Evolutionary conservation across 2,797 vertebrate genomes (phyloP).

Genomic region (Sebastes vulpes): DNA sequence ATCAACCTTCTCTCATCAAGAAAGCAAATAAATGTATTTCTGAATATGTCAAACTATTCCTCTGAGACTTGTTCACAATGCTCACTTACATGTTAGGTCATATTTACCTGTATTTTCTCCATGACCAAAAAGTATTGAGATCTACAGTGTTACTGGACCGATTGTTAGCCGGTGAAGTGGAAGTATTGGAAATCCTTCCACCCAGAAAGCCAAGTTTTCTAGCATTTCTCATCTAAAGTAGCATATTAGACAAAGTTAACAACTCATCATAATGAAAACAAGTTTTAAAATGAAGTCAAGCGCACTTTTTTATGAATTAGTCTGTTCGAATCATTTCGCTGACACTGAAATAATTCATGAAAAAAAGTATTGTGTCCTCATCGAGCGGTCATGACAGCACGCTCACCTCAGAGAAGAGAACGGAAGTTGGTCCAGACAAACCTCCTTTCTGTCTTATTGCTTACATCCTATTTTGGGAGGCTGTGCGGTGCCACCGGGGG

Average conservation of each 20-base stretch:
- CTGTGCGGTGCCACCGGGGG: constrained; percentile 26
- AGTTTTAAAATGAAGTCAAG: background rate
- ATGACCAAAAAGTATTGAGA: background rate
- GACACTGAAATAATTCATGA: background rate
- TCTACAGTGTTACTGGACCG: background rate
- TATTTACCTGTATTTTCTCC: background rate
- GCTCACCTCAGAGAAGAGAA: constrained; percentile 7
- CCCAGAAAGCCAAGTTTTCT: background rate
- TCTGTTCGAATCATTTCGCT: background rate
- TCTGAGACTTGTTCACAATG: background rate
- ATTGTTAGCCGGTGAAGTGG: background rate
- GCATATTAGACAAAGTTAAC: background rate
- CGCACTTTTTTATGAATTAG: background rate
- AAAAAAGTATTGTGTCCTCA: background rate
- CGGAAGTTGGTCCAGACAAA: constrained; percentile 10
- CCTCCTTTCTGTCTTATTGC: constrained; percentile 12
- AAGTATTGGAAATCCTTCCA: background rate
- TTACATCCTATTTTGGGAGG: constrained; percentile 47
- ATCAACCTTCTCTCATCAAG: background rate
- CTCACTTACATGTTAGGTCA: background rate
- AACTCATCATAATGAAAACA: background rate
- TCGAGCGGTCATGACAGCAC: background rate
- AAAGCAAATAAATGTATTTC: background rate
- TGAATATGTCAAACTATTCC: background rate
- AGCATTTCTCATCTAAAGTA: background rate